Conservation (phyloP, 2,113 vertebrate genomes). For the Spermophilus dauricus region DNA sequence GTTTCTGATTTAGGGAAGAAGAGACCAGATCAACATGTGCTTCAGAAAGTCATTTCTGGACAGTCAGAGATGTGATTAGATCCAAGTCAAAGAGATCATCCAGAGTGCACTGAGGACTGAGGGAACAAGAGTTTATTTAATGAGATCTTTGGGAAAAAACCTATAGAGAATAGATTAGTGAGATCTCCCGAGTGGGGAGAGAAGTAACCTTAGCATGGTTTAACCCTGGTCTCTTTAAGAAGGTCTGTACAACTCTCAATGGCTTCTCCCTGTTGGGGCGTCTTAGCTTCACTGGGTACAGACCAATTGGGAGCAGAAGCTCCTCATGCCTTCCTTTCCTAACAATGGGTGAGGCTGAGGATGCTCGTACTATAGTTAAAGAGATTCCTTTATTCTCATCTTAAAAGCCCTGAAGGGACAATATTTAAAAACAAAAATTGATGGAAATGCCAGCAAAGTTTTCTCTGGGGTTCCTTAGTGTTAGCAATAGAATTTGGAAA, state of each 20-base stretch:
- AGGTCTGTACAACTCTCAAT: neutral
- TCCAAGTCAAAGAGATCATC: conserved; percentile 62
- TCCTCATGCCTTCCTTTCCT: neutral
- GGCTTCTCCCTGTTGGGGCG: neutral
- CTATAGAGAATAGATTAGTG: neutral
- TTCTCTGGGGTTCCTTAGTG: neutral
- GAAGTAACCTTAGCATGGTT: neutral
- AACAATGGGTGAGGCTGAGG: neutral
- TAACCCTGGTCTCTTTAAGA: neutral
- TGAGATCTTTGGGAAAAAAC: neutral
- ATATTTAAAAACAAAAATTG: conserved; percentile 11
- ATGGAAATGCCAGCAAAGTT: neutral
- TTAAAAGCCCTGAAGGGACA: neutral
- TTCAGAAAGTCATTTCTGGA: conserved; percentile 64
- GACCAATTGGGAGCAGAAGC: too few relatives aligned
- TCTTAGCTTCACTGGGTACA: neutral
- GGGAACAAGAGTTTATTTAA: conserved; percentile 10
- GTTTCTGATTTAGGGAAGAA: conserved; percentile 66
- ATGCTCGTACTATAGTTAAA: neutral
- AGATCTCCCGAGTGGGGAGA: neutral
- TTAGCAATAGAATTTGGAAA: conserved; percentile 2
- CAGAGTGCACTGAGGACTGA: conserved; percentile 7
- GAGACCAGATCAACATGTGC: conserved; percentile 56
- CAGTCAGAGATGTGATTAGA: conserved; percentile 56
- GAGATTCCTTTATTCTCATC: neutral